Evolutionary conservation across 1,140 invertebrate species (phyloP), one percentile per base, ranked within the genome.

Genomic region (Anastrepha ludens): DNA sequence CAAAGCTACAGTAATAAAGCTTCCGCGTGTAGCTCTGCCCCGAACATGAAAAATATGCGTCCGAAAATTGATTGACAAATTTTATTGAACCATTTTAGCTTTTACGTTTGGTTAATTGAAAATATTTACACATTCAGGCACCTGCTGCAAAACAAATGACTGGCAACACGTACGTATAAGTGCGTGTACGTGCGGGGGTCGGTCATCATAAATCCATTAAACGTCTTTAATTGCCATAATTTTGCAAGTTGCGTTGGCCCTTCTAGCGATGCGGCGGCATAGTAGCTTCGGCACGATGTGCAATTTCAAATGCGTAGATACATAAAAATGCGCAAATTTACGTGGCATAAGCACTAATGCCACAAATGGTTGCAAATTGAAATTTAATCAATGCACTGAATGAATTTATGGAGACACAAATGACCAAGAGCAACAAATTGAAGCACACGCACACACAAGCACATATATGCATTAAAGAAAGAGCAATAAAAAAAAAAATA

Each of bases 291-390:
- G 39, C 67, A 39, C 13, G 15, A 15, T 47, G 67, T n/a, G 47
- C 74, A 55, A 81, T 81, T 81, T 81, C 50, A 55, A 81, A 81
- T 81, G 74, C n/a, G 74, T 47, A 29, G 29, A 29, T 29, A 81
- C 47, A 81, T 81, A 81, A 81, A 81, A 81, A 81, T 81, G 74
- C 74, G 74, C 74, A 81, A 81, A 81, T 81, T 81, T 81, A 81
- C 74, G 74, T 81, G 74, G 74, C 74, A 81, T 81, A 81, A 81
- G 50, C 74, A 81, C 74, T 81, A 81, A 81, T 81, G 47, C 74
- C 74, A 55, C 74, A 81, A 81, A 81, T 81, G 74, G 47, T 29
- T 81, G 74, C 74, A 81, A 81, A 81, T 81, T 81, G 74, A 81
- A 81, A 81, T 81, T 81, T 81, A 81, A 81, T 81, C 74, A 81